Evolutionary conservation across 1,140 invertebrate genomes (phyloP).

Genomic region (Tetranychus urticae): DNA sequence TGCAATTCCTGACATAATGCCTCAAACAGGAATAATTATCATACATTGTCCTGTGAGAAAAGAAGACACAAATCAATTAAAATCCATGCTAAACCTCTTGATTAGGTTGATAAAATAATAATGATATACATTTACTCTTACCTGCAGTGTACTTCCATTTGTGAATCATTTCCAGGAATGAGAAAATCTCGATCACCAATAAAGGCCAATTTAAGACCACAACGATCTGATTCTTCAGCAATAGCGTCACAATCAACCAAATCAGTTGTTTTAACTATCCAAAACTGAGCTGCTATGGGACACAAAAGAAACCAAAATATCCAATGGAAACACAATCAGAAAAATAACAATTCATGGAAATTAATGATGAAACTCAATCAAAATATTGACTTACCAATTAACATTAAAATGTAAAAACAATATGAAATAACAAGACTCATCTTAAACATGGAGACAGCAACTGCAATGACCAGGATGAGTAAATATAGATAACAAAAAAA

Average conservation of each 20-base stretch:
- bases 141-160: constrained; percentile 1
- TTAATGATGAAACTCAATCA: not conserved
- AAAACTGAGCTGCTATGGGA: not conserved
- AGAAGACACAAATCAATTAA: too few species aligned
- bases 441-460: too few species aligned
- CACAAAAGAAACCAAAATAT: not conserved
- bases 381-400: not conserved
- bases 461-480: too few species aligned
- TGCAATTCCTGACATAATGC: not conserved
- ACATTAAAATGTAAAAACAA: too few species aligned
- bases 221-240: not conserved
- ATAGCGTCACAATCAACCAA: not conserved
- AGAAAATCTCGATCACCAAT: not conserved
- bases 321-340: not conserved
- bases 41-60: not conserved
- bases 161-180: not conserved
- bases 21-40: not conserved
- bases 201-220: not conserved
- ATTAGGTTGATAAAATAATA: not conserved
- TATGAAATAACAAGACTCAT: too few species aligned
- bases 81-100: not conserved
- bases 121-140: not conserved
- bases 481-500: too few species aligned
- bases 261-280: not conserved
- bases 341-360: not conserved